phyloP scores from a whole-genome alignment of 1,140 invertebrate genomes.

The Acromyrmex heyeri region DNA sequence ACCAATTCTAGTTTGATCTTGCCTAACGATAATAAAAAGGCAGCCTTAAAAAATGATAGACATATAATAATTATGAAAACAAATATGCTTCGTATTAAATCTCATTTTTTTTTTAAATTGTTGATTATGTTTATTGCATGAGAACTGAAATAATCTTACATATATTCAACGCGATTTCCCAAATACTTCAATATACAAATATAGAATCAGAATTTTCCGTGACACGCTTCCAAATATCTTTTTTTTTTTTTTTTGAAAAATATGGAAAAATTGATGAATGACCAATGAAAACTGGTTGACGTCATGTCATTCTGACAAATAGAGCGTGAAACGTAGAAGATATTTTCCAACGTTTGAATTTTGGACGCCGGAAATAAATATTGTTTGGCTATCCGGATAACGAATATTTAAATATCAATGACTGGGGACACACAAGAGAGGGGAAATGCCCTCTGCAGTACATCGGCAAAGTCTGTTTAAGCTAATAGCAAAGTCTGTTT shows the following conservation, averaged over 20 bases:
- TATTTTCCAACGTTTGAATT: slow-evolving; percentile 59
- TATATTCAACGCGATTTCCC: slow-evolving; percentile 5
- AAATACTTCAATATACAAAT: background rate
- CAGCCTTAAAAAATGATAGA: background rate
- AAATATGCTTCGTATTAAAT: background rate
- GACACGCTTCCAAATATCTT: slow-evolving; percentile 29
- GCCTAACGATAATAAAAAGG: background rate
- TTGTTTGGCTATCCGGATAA: slow-evolving; percentile 15
- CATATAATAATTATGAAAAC: background rate
- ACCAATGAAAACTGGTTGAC: slow-evolving; percentile 27
- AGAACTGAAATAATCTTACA: background rate
- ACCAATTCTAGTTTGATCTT: slow-evolving; percentile 19
- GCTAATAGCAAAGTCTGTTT: slow-evolving; percentile 3
- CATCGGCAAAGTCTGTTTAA: slow-evolving; percentile 22
- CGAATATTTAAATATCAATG: slow-evolving; percentile 60
- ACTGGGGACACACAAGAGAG: background rate
- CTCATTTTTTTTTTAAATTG: background rate
- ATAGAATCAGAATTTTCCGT: background rate
- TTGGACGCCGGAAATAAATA: slow-evolving; percentile 38
- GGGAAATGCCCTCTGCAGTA: background rate
- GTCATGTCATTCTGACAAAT: slow-evolving; percentile 52
- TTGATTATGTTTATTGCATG: background rate
- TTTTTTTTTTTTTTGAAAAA: background rate
- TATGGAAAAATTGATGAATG: slow-evolving; percentile 55
- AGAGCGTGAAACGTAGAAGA: background rate